phyloP scores from a whole-genome alignment of 2,888 invertebrate species.

The Prosapia bicincta region DNA sequence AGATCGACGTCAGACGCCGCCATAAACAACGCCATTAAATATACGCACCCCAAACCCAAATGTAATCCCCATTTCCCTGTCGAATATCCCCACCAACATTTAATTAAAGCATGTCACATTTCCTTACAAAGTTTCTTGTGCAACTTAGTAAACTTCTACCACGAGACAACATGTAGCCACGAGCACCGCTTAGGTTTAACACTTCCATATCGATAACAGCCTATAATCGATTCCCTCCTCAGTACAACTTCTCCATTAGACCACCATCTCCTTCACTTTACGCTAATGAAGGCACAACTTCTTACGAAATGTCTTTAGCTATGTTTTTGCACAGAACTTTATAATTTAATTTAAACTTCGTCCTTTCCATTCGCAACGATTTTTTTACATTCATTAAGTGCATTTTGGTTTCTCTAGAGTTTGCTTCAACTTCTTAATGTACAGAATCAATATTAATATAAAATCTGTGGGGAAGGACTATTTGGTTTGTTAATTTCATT shows the following conservation, averaged over 20 bases:
- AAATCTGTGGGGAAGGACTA: neutral
- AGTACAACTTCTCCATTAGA: neutral
- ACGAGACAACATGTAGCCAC: too few species aligned
- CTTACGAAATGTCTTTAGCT: neutral
- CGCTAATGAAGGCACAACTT: neutral
- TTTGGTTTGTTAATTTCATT: neutral
- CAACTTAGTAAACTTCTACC: too few species aligned
- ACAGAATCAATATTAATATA: neutral
- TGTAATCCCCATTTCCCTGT: too few species aligned
- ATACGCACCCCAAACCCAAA: too few species aligned
- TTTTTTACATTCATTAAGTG: neutral
- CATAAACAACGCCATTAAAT: too few species aligned
- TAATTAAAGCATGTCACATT: too few species aligned
- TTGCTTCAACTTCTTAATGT: neutral
- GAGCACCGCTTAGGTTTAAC: neutral
- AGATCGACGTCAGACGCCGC: too few species aligned
- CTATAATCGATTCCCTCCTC: neutral
- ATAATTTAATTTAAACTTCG: neutral
- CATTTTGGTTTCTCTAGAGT: neutral
- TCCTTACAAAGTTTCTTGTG: too few species aligned
- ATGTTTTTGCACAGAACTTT: neutral
- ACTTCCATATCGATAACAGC: neutral
- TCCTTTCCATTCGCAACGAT: neutral
- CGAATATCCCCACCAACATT: too few species aligned
- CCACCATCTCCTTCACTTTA: neutral